Evolutionary conservation across 2,113 vertebrate species (phyloP).

Genomic region (Montifringilla adamsi): DNA sequence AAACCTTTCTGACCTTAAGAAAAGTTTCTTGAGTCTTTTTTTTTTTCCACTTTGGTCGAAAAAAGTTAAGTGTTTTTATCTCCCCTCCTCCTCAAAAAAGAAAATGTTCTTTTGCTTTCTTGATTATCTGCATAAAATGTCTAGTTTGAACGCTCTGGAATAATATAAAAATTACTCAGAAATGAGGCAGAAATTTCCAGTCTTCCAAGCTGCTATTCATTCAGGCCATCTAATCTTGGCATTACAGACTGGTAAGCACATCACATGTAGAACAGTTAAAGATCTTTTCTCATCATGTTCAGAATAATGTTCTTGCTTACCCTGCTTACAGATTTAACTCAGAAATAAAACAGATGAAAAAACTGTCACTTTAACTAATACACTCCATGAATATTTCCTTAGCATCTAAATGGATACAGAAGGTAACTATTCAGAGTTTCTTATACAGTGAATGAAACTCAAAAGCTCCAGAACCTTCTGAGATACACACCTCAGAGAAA

Average conservation of each 20-base stretch:
- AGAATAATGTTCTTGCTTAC: background rate
- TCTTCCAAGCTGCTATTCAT: background rate
- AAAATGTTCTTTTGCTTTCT: background rate
- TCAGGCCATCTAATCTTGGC: background rate
- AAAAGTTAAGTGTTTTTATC: background rate
- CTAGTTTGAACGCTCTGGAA: background rate
- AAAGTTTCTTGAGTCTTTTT: background rate
- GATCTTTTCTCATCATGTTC: background rate
- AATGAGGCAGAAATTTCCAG: background rate
- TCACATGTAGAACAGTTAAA: background rate
- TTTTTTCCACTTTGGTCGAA: background rate
- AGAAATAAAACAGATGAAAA: background rate
- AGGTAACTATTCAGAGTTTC: background rate
- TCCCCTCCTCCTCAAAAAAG: fast-evolving
- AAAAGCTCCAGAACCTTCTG: background rate
- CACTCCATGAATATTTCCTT: background rate
- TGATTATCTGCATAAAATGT: background rate
- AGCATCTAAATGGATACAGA: background rate
- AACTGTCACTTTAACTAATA: background rate
- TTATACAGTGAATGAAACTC: background rate
- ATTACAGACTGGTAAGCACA: background rate
- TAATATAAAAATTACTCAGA: background rate
- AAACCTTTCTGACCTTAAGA: background rate
- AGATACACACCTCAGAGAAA: background rate
- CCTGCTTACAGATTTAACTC: background rate